Base-by-base conservation (phyloP, 2,113 vertebrate species). In the Periophthalmodon schlosseri region DNA sequence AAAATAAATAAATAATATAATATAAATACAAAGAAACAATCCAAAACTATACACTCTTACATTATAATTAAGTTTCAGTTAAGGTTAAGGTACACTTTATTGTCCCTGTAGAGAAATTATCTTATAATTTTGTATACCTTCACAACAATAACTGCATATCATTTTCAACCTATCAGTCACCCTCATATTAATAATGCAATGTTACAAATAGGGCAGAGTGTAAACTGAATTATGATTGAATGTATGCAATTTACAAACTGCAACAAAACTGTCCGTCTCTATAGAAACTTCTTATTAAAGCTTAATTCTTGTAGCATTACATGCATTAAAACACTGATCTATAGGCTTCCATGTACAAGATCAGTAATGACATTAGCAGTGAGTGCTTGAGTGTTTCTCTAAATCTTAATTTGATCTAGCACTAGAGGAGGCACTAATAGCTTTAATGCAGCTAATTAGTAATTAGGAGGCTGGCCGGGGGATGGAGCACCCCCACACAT, bases 401-500 rank as follows among this genome's bases (percentile, higher is more conserved):
- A 58, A 79, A 84, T 87, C 76, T 63, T 86, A 70, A 87, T 85
- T 65, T 74, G 80, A 83, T 87, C 68, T 36, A 70, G 67, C 65
- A 61, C 33, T 68, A 73, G 46, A 47, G 56, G 75, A 81, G 73
- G 33, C 69, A 56, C 78, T 81, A 73, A 84, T 82, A 79, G 84
- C 81, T 82, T 80, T 73, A 66, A 76, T 77, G 69, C 58, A 74
- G 46, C 70, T 72, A 84, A 87, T 85, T 77, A 84, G 80, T 77
- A 77, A 81, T 86, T 75, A 76, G 34, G 63, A 83, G 21, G 74
- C 70, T 69, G 76, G 70, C 36, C 65, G 73, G 73, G 66, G 70
- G 68, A 75, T 72, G 70, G 33, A 69, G 74, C 66, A 66, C 63
- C 66, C 74, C 67, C 68, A 63, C 44, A 73, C 58, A 2, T 69